Evolutionary conservation across 2,888 invertebrate species (phyloP).

Genomic region (Monoplex corrugatus): DNA sequence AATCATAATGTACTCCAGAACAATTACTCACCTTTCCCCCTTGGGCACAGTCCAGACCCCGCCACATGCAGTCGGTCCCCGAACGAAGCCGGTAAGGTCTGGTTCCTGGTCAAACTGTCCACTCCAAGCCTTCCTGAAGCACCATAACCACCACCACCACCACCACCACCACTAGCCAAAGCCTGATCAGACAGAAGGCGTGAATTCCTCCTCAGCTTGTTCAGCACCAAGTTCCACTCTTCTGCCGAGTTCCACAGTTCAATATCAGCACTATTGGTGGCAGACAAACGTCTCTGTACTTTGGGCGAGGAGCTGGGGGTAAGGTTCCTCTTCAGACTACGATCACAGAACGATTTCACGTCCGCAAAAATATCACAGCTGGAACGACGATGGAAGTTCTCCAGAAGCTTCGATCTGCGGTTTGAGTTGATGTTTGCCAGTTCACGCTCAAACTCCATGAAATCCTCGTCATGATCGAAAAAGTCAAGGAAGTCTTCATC

Average conservation of each 20-base stretch:
- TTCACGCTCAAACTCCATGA: conserved; percentile 75
- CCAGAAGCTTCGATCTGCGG: conserved; percentile 67
- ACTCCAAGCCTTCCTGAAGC: background rate
- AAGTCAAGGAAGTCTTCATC: conserved; percentile 75
- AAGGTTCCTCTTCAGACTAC: conserved; percentile 51
- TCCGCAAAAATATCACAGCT: conserved; percentile 76
- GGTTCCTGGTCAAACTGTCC: background rate
- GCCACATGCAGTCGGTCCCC: background rate
- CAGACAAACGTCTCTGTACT: conserved; percentile 15
- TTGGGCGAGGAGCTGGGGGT: conserved; percentile 45
- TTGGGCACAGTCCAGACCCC: background rate
- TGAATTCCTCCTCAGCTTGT: conserved; percentile 69
- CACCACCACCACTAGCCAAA: background rate
- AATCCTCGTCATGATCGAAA: conserved; percentile 76
- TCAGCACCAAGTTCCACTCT: conserved; percentile 74
- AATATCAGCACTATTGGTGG: conserved; percentile 48
- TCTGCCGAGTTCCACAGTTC: conserved; percentile 72
- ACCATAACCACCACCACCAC: background rate
- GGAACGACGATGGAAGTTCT: conserved; percentile 68
- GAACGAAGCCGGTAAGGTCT: background rate
- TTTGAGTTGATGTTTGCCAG: conserved; percentile 72
- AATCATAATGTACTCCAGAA: background rate
- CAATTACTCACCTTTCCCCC: conserved; percentile 34
- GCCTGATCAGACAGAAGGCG: conserved; percentile 53
- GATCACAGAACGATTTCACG: conserved; percentile 75